Percentiles rank a stretch among this genome's conserved stretches.
phyloP scores from a whole-genome alignment of 2,888 invertebrate genomes.

The Mythimna ferrago region DNA sequence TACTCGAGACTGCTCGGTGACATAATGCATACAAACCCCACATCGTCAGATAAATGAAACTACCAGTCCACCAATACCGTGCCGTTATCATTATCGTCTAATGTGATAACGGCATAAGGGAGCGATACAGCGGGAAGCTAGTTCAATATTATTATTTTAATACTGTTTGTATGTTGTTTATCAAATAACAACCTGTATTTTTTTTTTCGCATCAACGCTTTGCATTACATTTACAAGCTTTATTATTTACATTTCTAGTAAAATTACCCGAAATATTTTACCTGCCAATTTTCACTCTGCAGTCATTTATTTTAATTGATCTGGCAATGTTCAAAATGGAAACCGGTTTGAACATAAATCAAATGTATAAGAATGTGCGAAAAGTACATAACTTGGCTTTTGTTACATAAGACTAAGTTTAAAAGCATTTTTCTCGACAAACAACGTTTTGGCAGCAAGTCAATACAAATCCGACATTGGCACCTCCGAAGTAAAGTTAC shows the following conservation, averaged over 20 bases:
- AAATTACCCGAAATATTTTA: background rate
- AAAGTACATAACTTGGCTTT: background rate
- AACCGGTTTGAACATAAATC: background rate
- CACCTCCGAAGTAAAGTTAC: conserved; percentile 29
- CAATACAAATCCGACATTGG: conserved; percentile 34
- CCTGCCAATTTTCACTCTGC: background rate
- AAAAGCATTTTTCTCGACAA: conserved; percentile 40
- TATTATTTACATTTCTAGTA: background rate
- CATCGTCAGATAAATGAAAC: too few relatives aligned
- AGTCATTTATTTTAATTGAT: background rate
- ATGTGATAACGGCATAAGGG: too few relatives aligned
- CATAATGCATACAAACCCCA: too few relatives aligned
- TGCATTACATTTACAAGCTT: background rate
- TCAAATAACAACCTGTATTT: background rate
- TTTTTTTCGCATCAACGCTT: background rate
- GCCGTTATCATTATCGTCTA: too few relatives aligned
- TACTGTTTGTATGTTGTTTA: too few relatives aligned
- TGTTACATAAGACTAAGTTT: conserved; percentile 25
- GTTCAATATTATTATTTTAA: too few relatives aligned
- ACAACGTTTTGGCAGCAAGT: conserved; percentile 42
- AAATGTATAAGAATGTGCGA: conserved; percentile 4
- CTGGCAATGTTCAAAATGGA: background rate
- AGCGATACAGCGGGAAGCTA: too few relatives aligned
- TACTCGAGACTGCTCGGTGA: too few relatives aligned
- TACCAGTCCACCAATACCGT: too few relatives aligned